Conservation (phyloP, 2,888 invertebrate genomes). For the Hetaerina titia region DNA sequence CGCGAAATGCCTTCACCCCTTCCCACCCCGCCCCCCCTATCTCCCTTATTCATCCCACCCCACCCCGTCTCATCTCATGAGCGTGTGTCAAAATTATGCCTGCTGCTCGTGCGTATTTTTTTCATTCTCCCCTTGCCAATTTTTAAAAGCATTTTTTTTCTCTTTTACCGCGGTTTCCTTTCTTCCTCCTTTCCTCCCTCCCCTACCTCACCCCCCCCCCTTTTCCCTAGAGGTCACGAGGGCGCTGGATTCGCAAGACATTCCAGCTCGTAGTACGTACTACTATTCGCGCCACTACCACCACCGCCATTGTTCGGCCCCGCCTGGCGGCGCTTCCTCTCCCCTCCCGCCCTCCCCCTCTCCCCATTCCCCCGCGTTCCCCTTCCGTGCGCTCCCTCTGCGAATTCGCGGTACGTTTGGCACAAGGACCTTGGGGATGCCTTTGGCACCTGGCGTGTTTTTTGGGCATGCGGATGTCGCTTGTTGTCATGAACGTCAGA, state of each 20-base stretch:
- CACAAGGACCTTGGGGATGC: not conserved
- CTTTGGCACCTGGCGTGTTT: slow-evolving; percentile 57
- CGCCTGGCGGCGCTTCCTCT: not conserved
- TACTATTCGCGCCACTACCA: not conserved
- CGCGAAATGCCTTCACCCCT: not conserved
- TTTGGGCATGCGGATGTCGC: slow-evolving; percentile 25
- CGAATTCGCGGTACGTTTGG: slow-evolving; percentile 7
- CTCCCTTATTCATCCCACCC: not conserved
- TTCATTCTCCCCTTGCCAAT: not conserved
- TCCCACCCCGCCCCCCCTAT: not conserved
- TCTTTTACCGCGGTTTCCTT: not conserved
- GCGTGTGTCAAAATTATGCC: slow-evolving; percentile 5
- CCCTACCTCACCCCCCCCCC: not conserved
- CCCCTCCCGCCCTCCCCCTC: not conserved
- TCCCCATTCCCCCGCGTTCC: not conserved
- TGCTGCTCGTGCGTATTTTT: slow-evolving; percentile 21
- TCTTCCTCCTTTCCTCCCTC: not conserved
- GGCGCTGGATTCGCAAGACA: not conserved
- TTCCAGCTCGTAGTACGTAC: not conserved
- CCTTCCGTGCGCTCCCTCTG: not conserved
- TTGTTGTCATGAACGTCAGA: not conserved
- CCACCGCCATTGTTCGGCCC: not conserved
- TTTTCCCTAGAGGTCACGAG: not conserved
- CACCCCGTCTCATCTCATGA: not conserved
- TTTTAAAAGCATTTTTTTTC: not conserved